A percentile compares a stretch with the other conserved stretches of the same genome.
phyloP scores from a whole-genome alignment of 2,888 invertebrate species.

The Heliconius hortense region DNA sequence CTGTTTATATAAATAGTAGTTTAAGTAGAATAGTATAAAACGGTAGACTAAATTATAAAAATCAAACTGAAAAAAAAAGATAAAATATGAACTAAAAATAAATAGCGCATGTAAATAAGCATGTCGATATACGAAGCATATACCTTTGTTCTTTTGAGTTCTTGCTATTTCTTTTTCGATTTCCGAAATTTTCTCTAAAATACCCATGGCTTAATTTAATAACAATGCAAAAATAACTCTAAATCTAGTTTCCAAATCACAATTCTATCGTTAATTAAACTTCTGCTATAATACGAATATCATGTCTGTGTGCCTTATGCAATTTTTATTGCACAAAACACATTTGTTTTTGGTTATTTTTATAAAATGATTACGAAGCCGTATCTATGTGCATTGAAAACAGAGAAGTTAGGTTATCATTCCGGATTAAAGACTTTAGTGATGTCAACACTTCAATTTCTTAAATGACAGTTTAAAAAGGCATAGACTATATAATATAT shows the following conservation, averaged over 20 bases:
- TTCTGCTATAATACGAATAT: constrained; percentile 34
- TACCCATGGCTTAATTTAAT: constrained; percentile 89
- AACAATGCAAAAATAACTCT: constrained; percentile 31
- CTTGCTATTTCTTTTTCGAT: constrained; percentile 99
- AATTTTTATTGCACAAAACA: constrained; percentile 26
- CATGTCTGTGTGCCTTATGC: constrained; percentile 34
- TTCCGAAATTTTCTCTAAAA: constrained; percentile 99
- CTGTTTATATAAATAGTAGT: background rate
- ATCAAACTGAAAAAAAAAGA: too few relatives aligned
- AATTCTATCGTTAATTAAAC: constrained; percentile 21
- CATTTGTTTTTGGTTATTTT: constrained; percentile 26
- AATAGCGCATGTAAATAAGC: background rate
- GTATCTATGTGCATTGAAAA: constrained; percentile 13
- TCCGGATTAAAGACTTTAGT: constrained; percentile 26
- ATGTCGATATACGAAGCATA: constrained; percentile 23
- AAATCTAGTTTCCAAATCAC: constrained; percentile 32
- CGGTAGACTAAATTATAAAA: too few relatives aligned
- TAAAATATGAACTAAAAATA: too few relatives aligned
- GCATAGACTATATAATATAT: background rate
- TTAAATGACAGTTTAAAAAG: constrained; percentile 8
- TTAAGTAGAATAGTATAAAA: background rate
- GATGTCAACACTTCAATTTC: constrained; percentile 40
- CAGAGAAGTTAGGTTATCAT: constrained; percentile 43
- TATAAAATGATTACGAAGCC: constrained; percentile 27
- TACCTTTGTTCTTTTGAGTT: constrained; percentile 99